Evolutionary conservation across 2,888 invertebrate genomes (phyloP).

Genomic region (Leucophenga maculata): DNA sequence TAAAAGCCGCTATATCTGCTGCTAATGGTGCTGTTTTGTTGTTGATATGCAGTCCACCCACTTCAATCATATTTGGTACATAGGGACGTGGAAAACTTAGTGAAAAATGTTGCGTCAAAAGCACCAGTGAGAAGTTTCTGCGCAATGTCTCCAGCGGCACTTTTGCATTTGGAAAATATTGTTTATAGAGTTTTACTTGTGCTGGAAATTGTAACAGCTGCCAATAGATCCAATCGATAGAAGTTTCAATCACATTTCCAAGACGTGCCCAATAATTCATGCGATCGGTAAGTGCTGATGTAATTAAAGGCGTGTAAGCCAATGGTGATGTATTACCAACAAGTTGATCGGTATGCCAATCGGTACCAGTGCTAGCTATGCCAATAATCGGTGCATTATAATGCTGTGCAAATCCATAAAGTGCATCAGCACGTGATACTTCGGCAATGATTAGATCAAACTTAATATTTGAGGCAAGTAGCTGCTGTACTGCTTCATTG

Average conservation of each 20-base stretch:
- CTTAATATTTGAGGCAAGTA: slow-evolving; percentile 57
- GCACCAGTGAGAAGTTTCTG: slow-evolving; percentile 61
- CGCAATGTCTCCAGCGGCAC: slow-evolving; percentile 48
- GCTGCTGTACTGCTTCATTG: slow-evolving; percentile 49
- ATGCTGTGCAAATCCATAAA: slow-evolving; percentile 56
- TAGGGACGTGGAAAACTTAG: slow-evolving; percentile 63
- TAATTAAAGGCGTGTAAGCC: slow-evolving; percentile 53
- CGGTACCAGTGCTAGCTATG: slow-evolving; percentile 41
- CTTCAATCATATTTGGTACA: slow-evolving; percentile 69
- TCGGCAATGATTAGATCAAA: slow-evolving; percentile 69
- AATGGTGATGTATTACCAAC: slow-evolving; percentile 55
- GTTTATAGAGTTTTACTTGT: slow-evolving; percentile 45
- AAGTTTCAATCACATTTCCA: slow-evolving; percentile 55
- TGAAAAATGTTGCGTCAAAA: slow-evolving; percentile 68
- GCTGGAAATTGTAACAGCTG: slow-evolving; percentile 52
- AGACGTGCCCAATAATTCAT: slow-evolving; percentile 69
- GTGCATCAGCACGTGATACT: slow-evolving; percentile 59
- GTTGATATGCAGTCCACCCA: slow-evolving; percentile 68
- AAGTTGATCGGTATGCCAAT: slow-evolving; percentile 48
- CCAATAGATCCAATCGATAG: slow-evolving; percentile 53
- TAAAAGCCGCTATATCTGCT: slow-evolving; percentile 62
- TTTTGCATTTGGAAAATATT: slow-evolving; percentile 50
- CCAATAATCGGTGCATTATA: slow-evolving; percentile 54
- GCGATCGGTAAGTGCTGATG: slow-evolving; percentile 53
- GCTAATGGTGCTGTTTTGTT: slow-evolving; percentile 57